Evolutionary conservation across 64 coral and sea anemone species (phyloP).

Genomic region (Pocillopora damicornis): DNA sequence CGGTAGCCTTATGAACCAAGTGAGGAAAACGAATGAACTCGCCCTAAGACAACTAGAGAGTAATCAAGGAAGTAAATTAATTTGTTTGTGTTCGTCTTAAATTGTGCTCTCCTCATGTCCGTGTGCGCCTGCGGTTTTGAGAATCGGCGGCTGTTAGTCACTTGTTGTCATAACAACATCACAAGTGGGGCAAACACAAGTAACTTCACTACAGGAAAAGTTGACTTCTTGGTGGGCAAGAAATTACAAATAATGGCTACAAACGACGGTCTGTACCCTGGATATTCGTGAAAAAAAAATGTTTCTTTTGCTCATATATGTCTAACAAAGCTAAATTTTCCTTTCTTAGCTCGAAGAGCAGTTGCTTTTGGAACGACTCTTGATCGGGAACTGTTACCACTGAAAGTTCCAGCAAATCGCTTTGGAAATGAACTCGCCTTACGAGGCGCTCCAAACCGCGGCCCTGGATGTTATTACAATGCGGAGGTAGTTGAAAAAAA

Average conservation of each 20-base stretch:
- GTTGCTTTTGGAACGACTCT: constrained; percentile 92
- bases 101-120: too few relatives aligned
- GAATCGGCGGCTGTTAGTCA: background rate
- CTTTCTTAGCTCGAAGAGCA: constrained; percentile 8
- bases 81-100: too few relatives aligned
- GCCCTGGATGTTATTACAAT: constrained; percentile 94
- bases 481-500: constrained; percentile 55
- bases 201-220: background rate
- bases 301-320: background rate
- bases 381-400: constrained; percentile 77
- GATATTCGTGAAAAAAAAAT: background rate
- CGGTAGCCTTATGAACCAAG: too few relatives aligned
- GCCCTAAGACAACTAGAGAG: background rate
- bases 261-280: constrained; percentile 6
- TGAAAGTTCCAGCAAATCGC: constrained; percentile 75
- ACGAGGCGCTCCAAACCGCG: constrained; percentile 68
- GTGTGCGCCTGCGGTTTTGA: background rate
- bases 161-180: background rate
- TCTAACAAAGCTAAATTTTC: background rate
- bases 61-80: background rate
- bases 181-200: background rate
- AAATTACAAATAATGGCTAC: background rate
- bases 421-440: constrained; percentile 78
- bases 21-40: too few relatives aligned
- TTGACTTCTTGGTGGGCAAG: constrained; percentile 3